Evolutionary conservation across 2,113 vertebrate genomes (phyloP).

Genomic region (Raja brachyura): DNA sequence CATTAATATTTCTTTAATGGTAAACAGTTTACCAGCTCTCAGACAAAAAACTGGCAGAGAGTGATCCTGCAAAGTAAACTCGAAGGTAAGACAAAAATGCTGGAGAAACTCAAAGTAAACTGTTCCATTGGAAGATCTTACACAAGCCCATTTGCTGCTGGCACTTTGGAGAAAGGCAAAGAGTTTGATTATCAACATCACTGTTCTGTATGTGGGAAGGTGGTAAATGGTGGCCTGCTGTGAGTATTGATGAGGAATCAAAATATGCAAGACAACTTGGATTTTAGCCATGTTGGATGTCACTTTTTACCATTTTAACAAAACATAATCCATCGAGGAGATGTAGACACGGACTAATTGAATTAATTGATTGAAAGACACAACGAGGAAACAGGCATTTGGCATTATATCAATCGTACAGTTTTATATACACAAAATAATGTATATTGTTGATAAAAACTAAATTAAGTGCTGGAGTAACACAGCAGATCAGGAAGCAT

Average conservation of each 20-base stretch:
- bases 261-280: not conserved
- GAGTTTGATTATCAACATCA: not conserved
- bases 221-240: not conserved
- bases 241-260: not conserved
- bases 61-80: not conserved
- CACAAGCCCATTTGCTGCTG: not conserved
- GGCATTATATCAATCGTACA: too few species aligned
- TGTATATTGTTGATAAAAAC: too few species aligned
- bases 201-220: not conserved
- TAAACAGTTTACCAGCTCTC: not conserved
- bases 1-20: not conserved
- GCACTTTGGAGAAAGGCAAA: not conserved
- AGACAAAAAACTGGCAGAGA: not conserved
- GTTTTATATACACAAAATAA: too few species aligned
- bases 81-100: too few species aligned
- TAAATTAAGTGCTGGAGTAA: too few species aligned
- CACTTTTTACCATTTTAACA: not conserved
- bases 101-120: not conserved
- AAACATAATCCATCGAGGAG: not conserved
- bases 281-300: too few species aligned
- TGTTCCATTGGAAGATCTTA: not conserved
- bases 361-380: too few species aligned
- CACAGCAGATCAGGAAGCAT: too few species aligned
- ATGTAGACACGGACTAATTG: not conserved
- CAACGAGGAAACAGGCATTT: too few species aligned